Base-by-base conservation (phyloP, 1,140 invertebrate species). In the Dolichoris vasculosae region DNA sequence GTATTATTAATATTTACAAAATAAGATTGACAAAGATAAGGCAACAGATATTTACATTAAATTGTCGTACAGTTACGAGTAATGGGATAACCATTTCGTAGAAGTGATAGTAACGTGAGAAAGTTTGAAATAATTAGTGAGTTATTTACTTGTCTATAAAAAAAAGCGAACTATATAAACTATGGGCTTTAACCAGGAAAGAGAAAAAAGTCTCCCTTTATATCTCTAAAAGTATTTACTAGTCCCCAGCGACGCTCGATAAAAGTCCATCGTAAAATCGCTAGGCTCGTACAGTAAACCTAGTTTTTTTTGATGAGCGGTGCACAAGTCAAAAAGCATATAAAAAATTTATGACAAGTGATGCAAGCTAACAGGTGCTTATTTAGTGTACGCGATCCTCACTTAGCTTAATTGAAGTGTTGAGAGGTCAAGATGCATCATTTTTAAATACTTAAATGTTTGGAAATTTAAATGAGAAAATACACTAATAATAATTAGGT, bases 261-360 rank as follows among this genome's bases (percentile, higher is more conserved):
- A 84, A 84, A 84, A 84, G 75, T 84, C 30, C 59, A 23, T 79
- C 64, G 83, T 79, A 84, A 84, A 84, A 69, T 78, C 43, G 73
- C 69, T 15, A 7, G 26, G 35, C 2, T 15, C 32, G 1, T 13
- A 46, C n/a, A 46, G 63, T 71, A 71, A 82, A 82, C 64, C 71
- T 82, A 23, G 13, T n/a, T 38, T 48, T 82, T 77, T 67, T 82
- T 73, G 55, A 59, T n/a, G 15, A 59, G 38, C n/a, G 2, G 13
- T 51, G 11, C 26, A 32, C 80, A 59, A 59, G 55, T 48, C 64
- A 67, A 35, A 51, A 48, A 43, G 7, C 2, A 17, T 51, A 59
- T 83, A 59, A 63, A 83, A 83, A 43, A 26, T 83, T 75, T 63
- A 83, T n/a, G 38, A 38, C 23, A 11, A 30, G n/a, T n/a, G 20